Percentiles rank a stretch among this genome's conserved stretches.
These are phyloP conservation scores for Ivindomyrus marchei DNA, from an alignment of 2,113 vertebrate species.

Conservation along the genomic window DNA sequence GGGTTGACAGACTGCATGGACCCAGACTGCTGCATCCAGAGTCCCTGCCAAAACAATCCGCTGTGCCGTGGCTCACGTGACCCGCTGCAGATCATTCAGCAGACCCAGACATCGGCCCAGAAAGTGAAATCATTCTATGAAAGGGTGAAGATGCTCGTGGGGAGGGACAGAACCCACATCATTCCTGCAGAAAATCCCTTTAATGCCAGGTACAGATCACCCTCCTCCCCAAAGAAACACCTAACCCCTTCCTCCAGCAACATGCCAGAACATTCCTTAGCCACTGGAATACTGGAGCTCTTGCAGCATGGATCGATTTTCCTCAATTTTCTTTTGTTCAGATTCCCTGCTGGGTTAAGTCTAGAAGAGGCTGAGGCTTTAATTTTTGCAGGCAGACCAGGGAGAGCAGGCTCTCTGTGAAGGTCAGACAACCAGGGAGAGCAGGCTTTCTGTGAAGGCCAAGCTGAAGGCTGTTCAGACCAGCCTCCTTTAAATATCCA, in stretches of 20 bases:
- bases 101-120: constrained; percentile 68
- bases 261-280: neutral
- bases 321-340: neutral
- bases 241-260: neutral
- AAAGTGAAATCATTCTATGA: constrained; percentile 90
- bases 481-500: neutral
- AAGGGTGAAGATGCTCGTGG: constrained; percentile 89
- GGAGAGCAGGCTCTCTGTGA: neutral
- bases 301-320: neutral
- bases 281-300: neutral
- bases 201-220: constrained; percentile 76
- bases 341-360: constrained; percentile 4
- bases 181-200: constrained; percentile 95
- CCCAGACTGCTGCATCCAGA: constrained; percentile 96
- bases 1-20: constrained; percentile 96
- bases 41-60: constrained; percentile 87
- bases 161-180: constrained; percentile 91
- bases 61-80: constrained; percentile 90
- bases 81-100: constrained; percentile 89
- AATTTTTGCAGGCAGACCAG: neutral
- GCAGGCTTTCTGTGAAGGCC: neutral
- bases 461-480: neutral
- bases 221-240: neutral
- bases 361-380: neutral
- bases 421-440: neutral